phyloP scores from a whole-genome alignment of 2,113 vertebrate genomes.

The Origma solitaria region DNA sequence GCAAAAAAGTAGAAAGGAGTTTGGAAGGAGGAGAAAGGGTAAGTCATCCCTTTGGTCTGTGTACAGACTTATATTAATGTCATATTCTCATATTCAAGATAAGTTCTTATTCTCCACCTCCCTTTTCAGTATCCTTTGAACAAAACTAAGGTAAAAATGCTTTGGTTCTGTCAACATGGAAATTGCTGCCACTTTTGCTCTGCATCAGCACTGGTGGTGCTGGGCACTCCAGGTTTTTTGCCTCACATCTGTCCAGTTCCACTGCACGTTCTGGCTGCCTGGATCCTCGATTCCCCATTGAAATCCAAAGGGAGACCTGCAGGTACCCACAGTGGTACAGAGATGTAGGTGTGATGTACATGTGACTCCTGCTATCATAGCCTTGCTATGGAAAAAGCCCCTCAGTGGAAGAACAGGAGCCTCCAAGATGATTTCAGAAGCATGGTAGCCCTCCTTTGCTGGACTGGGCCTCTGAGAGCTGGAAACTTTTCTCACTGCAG shows the following conservation, averaged over 20 bases:
- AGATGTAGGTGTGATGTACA: background rate
- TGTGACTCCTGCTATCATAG: background rate
- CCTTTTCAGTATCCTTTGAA: background rate
- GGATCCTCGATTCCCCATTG: background rate
- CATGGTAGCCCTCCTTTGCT: background rate
- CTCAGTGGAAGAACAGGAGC: background rate
- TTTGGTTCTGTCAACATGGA: background rate
- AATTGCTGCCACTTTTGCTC: background rate
- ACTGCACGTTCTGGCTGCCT: background rate
- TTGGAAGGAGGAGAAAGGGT: background rate
- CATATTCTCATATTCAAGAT: background rate
- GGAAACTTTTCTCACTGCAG: background rate
- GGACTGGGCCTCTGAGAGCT: background rate
- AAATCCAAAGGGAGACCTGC: background rate
- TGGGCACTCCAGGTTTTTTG: background rate
- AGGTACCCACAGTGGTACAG: background rate
- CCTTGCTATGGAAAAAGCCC: background rate
- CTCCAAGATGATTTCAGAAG: background rate
- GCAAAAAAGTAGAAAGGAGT: background rate
- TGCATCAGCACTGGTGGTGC: background rate
- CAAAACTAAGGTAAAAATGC: background rate
- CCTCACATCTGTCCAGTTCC: background rate
- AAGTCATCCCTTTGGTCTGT: background rate
- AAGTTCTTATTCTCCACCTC: background rate
- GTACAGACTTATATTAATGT: background rate